Base-by-base conservation (phyloP, 2,797 vertebrate species). In the Pitangus sulphuratus region DNA sequence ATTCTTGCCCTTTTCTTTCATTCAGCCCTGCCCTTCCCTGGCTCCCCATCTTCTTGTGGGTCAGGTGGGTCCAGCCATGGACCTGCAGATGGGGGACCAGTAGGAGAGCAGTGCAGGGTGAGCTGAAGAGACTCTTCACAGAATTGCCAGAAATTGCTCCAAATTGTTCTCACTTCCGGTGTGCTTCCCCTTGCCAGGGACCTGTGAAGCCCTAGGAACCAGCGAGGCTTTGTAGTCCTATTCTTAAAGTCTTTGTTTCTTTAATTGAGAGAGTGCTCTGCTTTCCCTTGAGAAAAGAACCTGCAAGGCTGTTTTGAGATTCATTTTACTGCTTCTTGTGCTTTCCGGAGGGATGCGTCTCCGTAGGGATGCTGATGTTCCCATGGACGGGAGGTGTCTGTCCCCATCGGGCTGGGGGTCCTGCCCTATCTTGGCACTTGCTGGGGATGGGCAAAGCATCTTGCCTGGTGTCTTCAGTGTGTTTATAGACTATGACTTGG, bases 311-410 rank as follows among this genome's bases (percentile, higher is more conserved):
- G 56, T 13, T 74, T 78, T 50, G 35, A 25, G 47, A 17, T 22
- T 26, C 1, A 5, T 61, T 57, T 53, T 51, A 14, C 15, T 1
- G 15, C 28, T 70, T 30, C 39, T 47, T 26, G 14, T 0, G 0
- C 11, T 11, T 37, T 45, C 19, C 25, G 25, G 47, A 53, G 71
- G 68, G 17, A 25, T 1, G 0, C 0, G 1, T 65, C 42, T 61
- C 75, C 1, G 1, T 9, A 30, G 79, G 33, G 65, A 8, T 33
- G 45, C 54, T 85, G 1, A 0, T 8, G 33, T 70, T 60, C 47
- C 48, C 1, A 0, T 3, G 48, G 1, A 2, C 6, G 2, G 62
- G 48, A 71, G 11, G 14, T 0, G 0, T 44, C 50, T 1, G 6
- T 60, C 24, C 1, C 1, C 0, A 1, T 50, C 1, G 2, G 28